A percentile compares a stretch with the other conserved stretches of the same genome.
Conservation (phyloP, 2,113 vertebrate species). For the Panthera uncia region DNA sequence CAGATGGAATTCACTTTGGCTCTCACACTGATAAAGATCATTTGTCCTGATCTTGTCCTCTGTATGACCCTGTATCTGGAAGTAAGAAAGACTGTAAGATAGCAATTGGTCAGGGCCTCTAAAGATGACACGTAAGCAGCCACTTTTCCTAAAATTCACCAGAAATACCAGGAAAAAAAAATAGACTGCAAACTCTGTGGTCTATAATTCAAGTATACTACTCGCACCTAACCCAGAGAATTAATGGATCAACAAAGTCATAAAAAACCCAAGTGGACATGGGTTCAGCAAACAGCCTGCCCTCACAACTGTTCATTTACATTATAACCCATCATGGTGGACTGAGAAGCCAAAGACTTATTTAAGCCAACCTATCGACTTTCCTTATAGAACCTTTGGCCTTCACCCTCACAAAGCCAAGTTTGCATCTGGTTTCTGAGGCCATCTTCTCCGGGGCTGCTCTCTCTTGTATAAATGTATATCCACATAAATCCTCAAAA, state of each 20-base stretch:
- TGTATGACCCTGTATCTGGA: not conserved
- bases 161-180: not conserved
- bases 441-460: not conserved
- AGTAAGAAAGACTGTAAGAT: not conserved
- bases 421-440: not conserved
- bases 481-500: not conserved
- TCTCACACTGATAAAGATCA: not conserved
- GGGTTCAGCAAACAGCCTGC: not conserved
- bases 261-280: not conserved
- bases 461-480: not conserved
- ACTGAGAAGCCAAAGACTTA: not conserved
- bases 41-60: not conserved
- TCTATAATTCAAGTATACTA: not conserved
- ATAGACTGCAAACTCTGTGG: not conserved
- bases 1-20: not conserved
- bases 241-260: not conserved
- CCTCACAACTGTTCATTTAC: not conserved
- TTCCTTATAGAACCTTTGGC: not conserved
- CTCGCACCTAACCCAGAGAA: not conserved
- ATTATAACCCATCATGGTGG: not conserved
- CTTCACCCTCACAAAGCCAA: not conserved
- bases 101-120: not conserved
- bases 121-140: not conserved
- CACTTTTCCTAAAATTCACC: not conserved
- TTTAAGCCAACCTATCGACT: not conserved